Evolutionary conservation across 2,888 invertebrate genomes (phyloP).

Genomic region (Trichopoda pennipes): DNA sequence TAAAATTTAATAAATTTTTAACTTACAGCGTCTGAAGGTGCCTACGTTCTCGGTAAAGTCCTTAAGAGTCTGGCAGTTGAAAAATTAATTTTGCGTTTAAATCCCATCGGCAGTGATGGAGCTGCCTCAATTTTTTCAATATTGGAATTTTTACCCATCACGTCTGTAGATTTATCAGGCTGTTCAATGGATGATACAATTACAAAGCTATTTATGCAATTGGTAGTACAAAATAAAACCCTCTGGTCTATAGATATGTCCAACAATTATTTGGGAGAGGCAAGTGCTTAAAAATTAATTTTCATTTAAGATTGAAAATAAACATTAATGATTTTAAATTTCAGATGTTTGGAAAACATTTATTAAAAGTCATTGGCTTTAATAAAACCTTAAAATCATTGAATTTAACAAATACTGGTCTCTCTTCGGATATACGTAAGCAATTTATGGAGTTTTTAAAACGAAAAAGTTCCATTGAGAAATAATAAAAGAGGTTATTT

Average conservation of each 20-base stretch:
- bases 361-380: conserved; percentile 77
- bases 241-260: conserved; percentile 75
- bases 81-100: conserved; percentile 76
- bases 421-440: conserved; percentile 73
- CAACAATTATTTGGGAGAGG: conserved; percentile 77
- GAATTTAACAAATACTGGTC: conserved; percentile 78
- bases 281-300: conserved; percentile 53
- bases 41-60: conserved; percentile 76
- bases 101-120: conserved; percentile 80
- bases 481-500: too few species aligned
- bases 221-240: conserved; percentile 76
- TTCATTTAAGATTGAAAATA: not conserved
- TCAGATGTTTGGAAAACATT: conserved; percentile 77
- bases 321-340: conserved; percentile 5
- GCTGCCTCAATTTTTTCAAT: conserved; percentile 77
- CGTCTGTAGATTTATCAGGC: conserved; percentile 75
- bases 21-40: conserved; percentile 77
- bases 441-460: conserved; percentile 75
- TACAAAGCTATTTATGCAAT: conserved; percentile 76
- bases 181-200: conserved; percentile 76
- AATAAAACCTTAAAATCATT: conserved; percentile 75
- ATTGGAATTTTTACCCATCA: conserved; percentile 74
- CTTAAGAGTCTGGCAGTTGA: conserved; percentile 74
- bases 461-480: conserved; percentile 62
- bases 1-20: too few species aligned